phyloP scores from a whole-genome alignment of 2,797 vertebrate genomes.

The Lycodopsis pacificus region DNA sequence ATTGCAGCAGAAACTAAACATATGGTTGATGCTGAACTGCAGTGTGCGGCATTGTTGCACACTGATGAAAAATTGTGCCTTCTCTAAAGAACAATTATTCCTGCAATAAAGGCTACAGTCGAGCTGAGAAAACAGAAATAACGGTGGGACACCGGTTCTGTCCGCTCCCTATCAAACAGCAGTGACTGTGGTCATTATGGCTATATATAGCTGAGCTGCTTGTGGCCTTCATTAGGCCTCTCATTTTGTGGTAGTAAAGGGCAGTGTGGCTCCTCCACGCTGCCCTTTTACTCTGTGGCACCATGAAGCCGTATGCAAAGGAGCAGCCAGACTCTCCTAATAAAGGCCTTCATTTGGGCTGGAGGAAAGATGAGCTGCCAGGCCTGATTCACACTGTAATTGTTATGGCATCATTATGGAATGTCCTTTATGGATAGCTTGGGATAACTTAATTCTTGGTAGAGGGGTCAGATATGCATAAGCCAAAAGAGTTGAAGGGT shows the following conservation, averaged over 20 bases:
- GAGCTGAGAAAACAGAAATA: slow-evolving; percentile 61
- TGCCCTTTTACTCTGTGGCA: slow-evolving; percentile 75
- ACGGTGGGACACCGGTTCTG: slow-evolving; percentile 19
- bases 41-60: not conserved
- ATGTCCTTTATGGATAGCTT: slow-evolving; percentile 57
- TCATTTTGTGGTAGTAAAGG: slow-evolving; percentile 72
- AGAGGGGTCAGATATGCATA: slow-evolving; percentile 62
- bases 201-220: slow-evolving; percentile 73
- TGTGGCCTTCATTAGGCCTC: slow-evolving; percentile 79
- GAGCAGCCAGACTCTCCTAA: slow-evolving; percentile 62
- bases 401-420: slow-evolving; percentile 68
- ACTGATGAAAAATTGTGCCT: slow-evolving; percentile 55
- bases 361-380: slow-evolving; percentile 74
- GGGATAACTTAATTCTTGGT: slow-evolving; percentile 61
- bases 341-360: slow-evolving; percentile 72
- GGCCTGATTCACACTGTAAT: slow-evolving; percentile 61
- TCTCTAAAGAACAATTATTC: slow-evolving; percentile 62
- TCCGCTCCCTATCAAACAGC: slow-evolving; percentile 29
- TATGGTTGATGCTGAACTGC: not conserved
- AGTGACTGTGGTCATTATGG: slow-evolving; percentile 70
- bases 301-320: slow-evolving; percentile 69
- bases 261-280: slow-evolving; percentile 53
- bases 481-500: slow-evolving; percentile 73
- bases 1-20: not conserved
- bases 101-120: slow-evolving; percentile 46